phyloP scores from a whole-genome alignment of 2,113 vertebrate species.

The Centropristis striata region DNA sequence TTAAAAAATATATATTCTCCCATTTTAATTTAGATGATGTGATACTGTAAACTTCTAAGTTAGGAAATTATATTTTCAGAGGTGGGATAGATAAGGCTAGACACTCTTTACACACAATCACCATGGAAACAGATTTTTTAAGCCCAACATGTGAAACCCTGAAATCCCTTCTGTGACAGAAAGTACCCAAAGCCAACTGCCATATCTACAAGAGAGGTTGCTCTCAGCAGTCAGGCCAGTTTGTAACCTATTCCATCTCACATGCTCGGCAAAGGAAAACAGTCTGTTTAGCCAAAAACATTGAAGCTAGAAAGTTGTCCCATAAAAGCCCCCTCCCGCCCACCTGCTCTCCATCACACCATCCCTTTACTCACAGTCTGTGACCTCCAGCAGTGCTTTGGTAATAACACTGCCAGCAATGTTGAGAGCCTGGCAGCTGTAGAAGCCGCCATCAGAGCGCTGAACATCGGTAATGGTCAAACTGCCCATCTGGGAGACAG shows the following conservation, averaged over 20 bases:
- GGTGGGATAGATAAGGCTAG: background rate
- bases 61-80: background rate
- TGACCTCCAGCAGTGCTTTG: constrained; percentile 94
- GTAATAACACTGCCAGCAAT: constrained; percentile 98
- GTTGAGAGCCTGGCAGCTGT: constrained; percentile 99
- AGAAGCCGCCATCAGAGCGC: constrained; percentile 93
- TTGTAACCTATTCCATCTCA: constrained; percentile 75
- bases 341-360: constrained; percentile 17
- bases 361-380: constrained; percentile 71
- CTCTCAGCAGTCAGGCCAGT: constrained; percentile 22
- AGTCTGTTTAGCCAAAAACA: constrained; percentile 32
- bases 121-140: constrained; percentile 67
- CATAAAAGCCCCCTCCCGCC: constrained; percentile 18
- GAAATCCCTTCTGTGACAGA: constrained; percentile 59
- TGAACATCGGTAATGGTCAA: constrained; percentile 95
- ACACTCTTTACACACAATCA: constrained; percentile 41
- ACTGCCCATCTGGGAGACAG: constrained; percentile 96
- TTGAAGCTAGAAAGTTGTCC: constrained; percentile 1
- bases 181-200: constrained; percentile 45
- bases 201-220: constrained; percentile 29
- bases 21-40: background rate
- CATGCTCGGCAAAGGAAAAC: constrained; percentile 12
- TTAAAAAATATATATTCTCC: too few species aligned
- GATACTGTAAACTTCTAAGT: background rate
- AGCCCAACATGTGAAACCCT: constrained; percentile 26